Evolutionary conservation across 2,888 invertebrate genomes (phyloP).

Genomic region (Reticulitermes lucifugus): DNA sequence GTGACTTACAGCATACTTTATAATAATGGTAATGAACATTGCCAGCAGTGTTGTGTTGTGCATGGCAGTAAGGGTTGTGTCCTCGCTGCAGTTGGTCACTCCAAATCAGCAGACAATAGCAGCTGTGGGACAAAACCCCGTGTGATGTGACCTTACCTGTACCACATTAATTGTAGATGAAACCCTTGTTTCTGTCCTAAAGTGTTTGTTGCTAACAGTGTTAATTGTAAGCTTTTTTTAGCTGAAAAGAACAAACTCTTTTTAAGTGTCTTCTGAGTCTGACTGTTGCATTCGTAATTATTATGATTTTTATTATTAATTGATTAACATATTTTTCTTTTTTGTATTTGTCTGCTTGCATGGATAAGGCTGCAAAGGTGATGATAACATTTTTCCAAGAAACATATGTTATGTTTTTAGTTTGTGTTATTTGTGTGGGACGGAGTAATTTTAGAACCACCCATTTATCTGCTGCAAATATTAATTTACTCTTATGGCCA

Average conservation of each 20-base stretch:
- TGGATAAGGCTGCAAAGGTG: slow-evolving; percentile 59
- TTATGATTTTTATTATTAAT: slow-evolving; percentile 44
- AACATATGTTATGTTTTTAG: slow-evolving; percentile 42
- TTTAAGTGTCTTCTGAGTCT: slow-evolving; percentile 37
- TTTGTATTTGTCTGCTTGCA: slow-evolving; percentile 59
- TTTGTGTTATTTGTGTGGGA: slow-evolving; percentile 22
- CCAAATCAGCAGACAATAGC: background rate
- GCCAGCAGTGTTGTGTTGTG: slow-evolving; percentile 26
- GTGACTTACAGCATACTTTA: background rate
- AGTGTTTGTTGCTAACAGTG: slow-evolving; percentile 37
- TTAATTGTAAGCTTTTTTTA: slow-evolving; percentile 40
- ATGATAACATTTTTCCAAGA: slow-evolving; percentile 52
- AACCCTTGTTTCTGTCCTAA: background rate
- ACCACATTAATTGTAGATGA: background rate
- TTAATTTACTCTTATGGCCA: slow-evolving; percentile 27
- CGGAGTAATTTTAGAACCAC: slow-evolving; percentile 18
- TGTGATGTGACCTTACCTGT: background rate
- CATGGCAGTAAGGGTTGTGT: slow-evolving; percentile 5
- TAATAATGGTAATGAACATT: background rate
- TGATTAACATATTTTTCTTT: slow-evolving; percentile 49
- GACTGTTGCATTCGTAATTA: slow-evolving; percentile 46
- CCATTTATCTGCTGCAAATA: background rate
- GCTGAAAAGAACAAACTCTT: slow-evolving; percentile 29
- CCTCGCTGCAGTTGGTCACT: background rate
- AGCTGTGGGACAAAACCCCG: background rate